Evolutionary conservation across 2,888 invertebrate species (phyloP), one percentile per base, ranked within the genome.

Genomic region (Carabus problematicus): DNA sequence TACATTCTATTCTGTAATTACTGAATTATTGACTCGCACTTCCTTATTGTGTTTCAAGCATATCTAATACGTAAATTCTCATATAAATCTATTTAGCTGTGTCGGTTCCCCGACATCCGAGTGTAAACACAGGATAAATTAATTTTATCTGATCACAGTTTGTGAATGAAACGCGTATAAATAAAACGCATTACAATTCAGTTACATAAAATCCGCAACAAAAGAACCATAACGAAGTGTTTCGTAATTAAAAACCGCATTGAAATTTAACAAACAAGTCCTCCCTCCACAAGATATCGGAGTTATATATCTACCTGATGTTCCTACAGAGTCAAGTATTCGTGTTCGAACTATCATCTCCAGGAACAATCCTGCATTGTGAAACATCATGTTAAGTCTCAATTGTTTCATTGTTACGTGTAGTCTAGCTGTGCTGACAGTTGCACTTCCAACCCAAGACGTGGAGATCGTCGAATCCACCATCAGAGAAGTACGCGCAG

Each of bases 401-500:
- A 52, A 52, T 14, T 9, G 16, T 52, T 14, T 6, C 19, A 16
- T 52, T 16, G 16, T 52, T 12, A 19, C 16, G 16, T 18, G 16
- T 16, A 9, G 2, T 1, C 16, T 52, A 18, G 52, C 59, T 9
- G 42, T 64, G 43, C 63, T 64, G 16, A 62, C 70, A 8, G 18
- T 45, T 7, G 72, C 72, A 7, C 64, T 71, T n/a, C 75, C 76
- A 8, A 66, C 70, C 9, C 70, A 72, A 29, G 76, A 77, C 49
- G 74, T 74, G 68, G 72, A 75, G 40, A 75, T 86, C 19, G 85
- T 87, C 6, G 87, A 86, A 70, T 87, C 87, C 7, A 85, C 85
- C 72, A 80, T 87, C 16, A 80, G 88, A 54, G 86, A 86, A 80
- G 82, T 85, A 0, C 81, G 87, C 74, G 86, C 86, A 11, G 84